Evolutionary conservation across 2,113 vertebrate species (phyloP).

Genomic region (Pica pica): DNA sequence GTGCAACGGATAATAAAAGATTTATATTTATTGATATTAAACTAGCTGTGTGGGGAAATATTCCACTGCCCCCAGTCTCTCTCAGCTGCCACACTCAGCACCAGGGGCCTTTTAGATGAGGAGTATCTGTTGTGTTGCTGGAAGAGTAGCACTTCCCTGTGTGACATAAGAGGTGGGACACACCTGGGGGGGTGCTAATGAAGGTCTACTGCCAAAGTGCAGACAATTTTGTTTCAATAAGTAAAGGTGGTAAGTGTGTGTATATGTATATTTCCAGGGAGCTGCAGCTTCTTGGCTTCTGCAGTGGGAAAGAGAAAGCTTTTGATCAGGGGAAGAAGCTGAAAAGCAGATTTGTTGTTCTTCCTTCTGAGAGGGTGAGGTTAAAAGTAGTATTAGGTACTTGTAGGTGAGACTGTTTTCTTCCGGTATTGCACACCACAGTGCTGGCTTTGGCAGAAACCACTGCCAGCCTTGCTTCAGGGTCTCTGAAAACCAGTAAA

Average conservation of each 20-base stretch:
- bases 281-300: neutral
- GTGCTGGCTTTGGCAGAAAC: neutral
- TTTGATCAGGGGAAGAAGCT: neutral
- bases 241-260: neutral
- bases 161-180: neutral
- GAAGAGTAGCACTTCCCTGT: neutral
- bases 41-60: neutral
- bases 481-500: neutral
- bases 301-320: neutral
- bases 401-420: neutral
- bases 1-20: neutral
- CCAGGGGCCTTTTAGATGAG: neutral
- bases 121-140: neutral
- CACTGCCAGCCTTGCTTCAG: neutral
- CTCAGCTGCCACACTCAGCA: neutral
- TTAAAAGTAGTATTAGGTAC: neutral
- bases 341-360: neutral
- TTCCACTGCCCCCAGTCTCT: fast-evolving
- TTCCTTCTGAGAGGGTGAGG: neutral
- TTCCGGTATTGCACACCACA: neutral
- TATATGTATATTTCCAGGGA: neutral
- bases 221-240: neutral
- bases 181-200: neutral
- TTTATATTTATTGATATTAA: neutral
- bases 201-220: neutral